phyloP scores from a whole-genome alignment of 1,140 invertebrate species.

The Neocloeon triangulifer region DNA sequence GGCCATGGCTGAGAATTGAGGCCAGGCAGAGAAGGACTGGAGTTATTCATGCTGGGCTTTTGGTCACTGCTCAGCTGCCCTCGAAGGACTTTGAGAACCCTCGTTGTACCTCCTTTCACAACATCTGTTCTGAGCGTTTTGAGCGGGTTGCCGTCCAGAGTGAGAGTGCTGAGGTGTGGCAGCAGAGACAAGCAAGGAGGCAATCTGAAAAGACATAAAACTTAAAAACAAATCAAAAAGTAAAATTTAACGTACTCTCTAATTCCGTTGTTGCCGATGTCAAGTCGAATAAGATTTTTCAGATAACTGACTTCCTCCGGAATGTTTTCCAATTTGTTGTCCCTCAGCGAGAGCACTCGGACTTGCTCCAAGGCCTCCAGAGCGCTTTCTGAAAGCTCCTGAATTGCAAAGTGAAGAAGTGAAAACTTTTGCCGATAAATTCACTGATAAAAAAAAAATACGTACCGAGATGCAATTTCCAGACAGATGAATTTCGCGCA shows the following conservation, averaged over 20 bases:
- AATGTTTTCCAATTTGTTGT: slow-evolving; percentile 45
- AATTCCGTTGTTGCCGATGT: slow-evolving; percentile 61
- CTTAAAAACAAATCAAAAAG: too few species aligned
- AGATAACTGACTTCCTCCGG: slow-evolving; percentile 56
- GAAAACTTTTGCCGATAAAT: background rate
- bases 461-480: slow-evolving; percentile 53
- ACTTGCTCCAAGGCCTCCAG: slow-evolving; percentile 42
- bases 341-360: slow-evolving; percentile 48
- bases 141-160: slow-evolving; percentile 68
- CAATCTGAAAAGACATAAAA: slow-evolving; percentile 27
- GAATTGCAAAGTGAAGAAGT: slow-evolving; percentile 1
- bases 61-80: slow-evolving; percentile 24
- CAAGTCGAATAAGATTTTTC: slow-evolving; percentile 49
- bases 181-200: slow-evolving; percentile 50
- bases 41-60: too few species aligned
- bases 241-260: slow-evolving; percentile 33
- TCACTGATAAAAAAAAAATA: slow-evolving; percentile 4
- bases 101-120: slow-evolving; percentile 51
- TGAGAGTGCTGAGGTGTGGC: slow-evolving; percentile 57
- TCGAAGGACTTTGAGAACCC: slow-evolving; percentile 55
- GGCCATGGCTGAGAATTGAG: too few species aligned
- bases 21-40: too few species aligned
- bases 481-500: slow-evolving; percentile 54
- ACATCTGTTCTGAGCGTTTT: slow-evolving; percentile 51
- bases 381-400: slow-evolving; percentile 38